phyloP scores from a whole-genome alignment of 2,797 vertebrate genomes.

The Anabas testudineus region DNA sequence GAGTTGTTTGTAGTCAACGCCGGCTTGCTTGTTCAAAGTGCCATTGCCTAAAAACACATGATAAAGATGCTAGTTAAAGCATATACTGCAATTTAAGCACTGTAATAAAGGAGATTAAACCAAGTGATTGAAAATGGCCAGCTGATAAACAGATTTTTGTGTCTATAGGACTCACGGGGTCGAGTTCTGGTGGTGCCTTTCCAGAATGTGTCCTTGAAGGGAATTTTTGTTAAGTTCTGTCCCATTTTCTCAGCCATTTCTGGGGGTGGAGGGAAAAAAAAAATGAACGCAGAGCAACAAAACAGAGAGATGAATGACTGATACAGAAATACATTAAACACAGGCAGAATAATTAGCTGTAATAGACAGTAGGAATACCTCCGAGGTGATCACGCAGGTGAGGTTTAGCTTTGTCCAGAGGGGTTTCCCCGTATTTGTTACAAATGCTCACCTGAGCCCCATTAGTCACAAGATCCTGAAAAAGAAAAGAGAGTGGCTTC shows the following conservation, averaged over 20 bases:
- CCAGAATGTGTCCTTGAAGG: conserved; percentile 98
- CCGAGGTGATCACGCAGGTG: conserved; percentile 89
- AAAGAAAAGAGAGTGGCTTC: neutral
- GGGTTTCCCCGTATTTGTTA: conserved; percentile 96
- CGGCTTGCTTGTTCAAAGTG: conserved; percentile 96
- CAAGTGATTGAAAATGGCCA: conserved; percentile 26
- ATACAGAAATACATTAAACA: neutral
- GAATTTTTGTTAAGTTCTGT: conserved; percentile 93
- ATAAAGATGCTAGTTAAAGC: conserved; percentile 12
- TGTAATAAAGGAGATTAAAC: conserved; percentile 5
- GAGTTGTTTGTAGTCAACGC: conserved; percentile 96
- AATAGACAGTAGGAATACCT: conserved; percentile 78
- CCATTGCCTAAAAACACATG: conserved; percentile 89
- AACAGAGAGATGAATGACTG: neutral
- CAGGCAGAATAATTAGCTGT: neutral
- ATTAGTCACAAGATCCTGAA: conserved; percentile 91
- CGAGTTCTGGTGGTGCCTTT: conserved; percentile 98
- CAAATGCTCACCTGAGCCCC: conserved; percentile 93
- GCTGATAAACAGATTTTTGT: conserved; percentile 25
- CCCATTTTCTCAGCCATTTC: conserved; percentile 96
- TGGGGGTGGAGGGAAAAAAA: conserved; percentile 56
- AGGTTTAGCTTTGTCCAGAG: conserved; percentile 94
- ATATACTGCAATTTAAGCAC: conserved; percentile 19
- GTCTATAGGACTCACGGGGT: conserved; percentile 87
- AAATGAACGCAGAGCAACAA: neutral